These are phyloP conservation scores for Hippopotamus amphibius DNA, from an alignment of 2,113 vertebrate genomes.

Conservation along the genomic window DNA sequence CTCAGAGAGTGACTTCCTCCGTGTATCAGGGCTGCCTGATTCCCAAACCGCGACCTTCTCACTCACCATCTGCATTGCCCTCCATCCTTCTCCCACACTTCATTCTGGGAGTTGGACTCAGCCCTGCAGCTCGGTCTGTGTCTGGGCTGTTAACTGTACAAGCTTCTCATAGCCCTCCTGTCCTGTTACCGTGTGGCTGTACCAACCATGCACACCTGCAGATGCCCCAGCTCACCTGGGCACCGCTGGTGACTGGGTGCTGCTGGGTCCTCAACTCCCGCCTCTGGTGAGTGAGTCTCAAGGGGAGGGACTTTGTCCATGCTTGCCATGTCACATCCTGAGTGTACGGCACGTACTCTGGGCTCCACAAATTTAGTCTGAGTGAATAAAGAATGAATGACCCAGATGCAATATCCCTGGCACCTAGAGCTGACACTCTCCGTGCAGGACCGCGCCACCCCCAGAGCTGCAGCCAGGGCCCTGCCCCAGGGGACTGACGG, in stretches of 20 bases:
- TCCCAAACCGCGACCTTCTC: not conserved
- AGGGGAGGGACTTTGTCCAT: not conserved
- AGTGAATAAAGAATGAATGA: not conserved
- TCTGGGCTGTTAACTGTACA: not conserved
- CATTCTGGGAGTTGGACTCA: not conserved
- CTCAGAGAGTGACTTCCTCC: not conserved
- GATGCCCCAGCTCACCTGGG: not conserved
- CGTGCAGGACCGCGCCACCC: not conserved
- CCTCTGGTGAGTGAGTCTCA: not conserved
- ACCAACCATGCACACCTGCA: not conserved
- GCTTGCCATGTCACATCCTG: not conserved
- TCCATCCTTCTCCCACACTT: not conserved
- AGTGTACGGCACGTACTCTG: not conserved
- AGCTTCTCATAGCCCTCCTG: not conserved
- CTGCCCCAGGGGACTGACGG: not conserved
- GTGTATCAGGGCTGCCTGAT: no score
- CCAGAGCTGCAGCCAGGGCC: not conserved
- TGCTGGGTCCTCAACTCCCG: not conserved
- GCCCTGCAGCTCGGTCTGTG: not conserved
- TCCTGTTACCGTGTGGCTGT: rapidly evolving
- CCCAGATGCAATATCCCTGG: not conserved
- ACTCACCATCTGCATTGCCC: not conserved
- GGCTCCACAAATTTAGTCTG: not conserved
- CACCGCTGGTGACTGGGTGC: not conserved
- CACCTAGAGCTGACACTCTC: not conserved